These are phyloP conservation scores for Vicugna pacos DNA, from an alignment of 2,113 vertebrate species.

Conservation along the genomic window DNA sequence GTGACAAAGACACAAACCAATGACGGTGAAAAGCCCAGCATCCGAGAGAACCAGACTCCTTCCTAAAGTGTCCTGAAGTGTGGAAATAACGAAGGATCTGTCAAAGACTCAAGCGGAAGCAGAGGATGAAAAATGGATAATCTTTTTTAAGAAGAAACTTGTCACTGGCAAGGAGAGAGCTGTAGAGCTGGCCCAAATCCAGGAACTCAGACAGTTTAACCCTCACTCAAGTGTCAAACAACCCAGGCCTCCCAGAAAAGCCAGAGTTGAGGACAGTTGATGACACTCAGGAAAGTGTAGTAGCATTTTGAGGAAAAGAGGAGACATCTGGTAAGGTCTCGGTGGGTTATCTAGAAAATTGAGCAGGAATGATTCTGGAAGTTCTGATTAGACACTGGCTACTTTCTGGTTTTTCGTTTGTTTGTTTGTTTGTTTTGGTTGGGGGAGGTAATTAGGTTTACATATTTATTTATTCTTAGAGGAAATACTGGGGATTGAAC, in stretches of 20 bases:
- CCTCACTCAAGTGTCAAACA: not conserved
- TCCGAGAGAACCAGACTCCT: conserved; percentile 75
- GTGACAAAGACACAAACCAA: conserved; percentile 72
- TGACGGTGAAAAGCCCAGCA: conserved; percentile 68
- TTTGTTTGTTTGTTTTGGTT: no score
- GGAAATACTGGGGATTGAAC: no score
- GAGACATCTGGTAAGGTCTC: not conserved
- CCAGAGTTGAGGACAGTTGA: not conserved
- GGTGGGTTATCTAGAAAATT: not conserved
- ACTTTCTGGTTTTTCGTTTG: not conserved
- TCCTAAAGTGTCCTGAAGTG: conserved; percentile 53
- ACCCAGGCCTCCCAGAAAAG: not conserved
- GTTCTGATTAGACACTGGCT: not conserved
- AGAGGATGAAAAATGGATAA: conserved; percentile 75
- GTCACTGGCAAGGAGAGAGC: conserved; percentile 54
- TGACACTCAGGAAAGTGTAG: not conserved
- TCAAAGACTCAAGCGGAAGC: conserved; percentile 68
- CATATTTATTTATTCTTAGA: no score
- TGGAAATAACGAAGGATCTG: conserved; percentile 74
- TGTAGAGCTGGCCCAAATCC: not conserved
- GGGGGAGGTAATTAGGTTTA: no score
- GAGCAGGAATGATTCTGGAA: not conserved
- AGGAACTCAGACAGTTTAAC: not conserved
- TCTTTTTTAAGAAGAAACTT: conserved; percentile 71
- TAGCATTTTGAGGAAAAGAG: not conserved